These are phyloP conservation scores for Agrilus biguttatus DNA, from an alignment of 2,888 invertebrate species.

Conservation along the genomic window DNA sequence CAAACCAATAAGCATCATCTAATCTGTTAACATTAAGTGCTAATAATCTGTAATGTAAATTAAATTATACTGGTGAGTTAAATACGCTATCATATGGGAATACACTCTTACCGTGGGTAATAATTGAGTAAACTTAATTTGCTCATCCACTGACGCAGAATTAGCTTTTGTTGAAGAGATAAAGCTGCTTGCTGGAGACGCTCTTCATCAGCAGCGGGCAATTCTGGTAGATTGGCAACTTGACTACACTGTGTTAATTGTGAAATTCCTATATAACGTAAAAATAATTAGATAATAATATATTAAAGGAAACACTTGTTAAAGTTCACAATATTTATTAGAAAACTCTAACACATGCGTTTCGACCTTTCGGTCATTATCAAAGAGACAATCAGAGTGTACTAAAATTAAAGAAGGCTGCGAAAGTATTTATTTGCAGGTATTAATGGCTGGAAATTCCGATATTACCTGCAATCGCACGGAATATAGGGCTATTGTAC, in stretches of 20 bases:
- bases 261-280: constrained; percentile 53
- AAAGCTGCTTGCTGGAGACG: constrained; percentile 68
- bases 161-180: constrained; percentile 67
- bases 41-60: constrained; percentile 39
- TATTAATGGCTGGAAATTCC: too few relatives aligned
- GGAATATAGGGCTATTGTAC: too few relatives aligned
- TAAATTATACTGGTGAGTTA: too few relatives aligned
- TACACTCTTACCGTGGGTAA: constrained; percentile 44
- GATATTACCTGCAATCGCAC: too few relatives aligned
- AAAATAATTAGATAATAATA: constrained; percentile 2
- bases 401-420: too few relatives aligned
- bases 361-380: too few relatives aligned
- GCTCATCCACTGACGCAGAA: constrained; percentile 72
- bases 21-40: constrained; percentile 72
- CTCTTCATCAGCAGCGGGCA: constrained; percentile 73
- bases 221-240: constrained; percentile 63
- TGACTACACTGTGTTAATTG: constrained; percentile 69
- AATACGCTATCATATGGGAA: too few relatives aligned
- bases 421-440: too few relatives aligned
- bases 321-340: too few relatives aligned
- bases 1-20: constrained; percentile 83
- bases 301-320: too few relatives aligned
- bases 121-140: constrained; percentile 59
- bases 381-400: too few relatives aligned
- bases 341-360: too few relatives aligned